phyloP scores from a whole-genome alignment of 2,888 invertebrate genomes.

The Copidosoma aretas region DNA sequence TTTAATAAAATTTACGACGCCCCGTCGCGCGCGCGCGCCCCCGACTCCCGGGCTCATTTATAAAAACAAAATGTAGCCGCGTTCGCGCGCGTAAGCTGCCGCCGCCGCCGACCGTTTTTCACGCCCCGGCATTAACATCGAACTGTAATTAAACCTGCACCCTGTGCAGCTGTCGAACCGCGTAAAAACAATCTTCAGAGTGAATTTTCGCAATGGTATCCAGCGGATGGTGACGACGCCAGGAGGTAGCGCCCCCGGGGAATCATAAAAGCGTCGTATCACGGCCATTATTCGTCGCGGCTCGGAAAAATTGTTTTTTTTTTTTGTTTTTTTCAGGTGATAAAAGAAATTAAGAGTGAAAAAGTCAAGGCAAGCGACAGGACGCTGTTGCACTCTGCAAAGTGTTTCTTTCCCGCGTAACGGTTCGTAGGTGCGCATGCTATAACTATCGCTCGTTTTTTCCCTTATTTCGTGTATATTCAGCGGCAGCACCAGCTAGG shows the following conservation, averaged over 20 bases:
- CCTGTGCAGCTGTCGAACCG: constrained; percentile 5
- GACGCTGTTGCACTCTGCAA: too few species aligned
- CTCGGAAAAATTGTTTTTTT: not conserved
- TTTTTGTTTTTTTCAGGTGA: too few species aligned
- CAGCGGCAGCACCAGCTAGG: too few species aligned
- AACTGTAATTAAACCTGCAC: constrained; percentile 21
- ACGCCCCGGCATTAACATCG: not conserved
- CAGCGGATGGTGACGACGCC: not conserved
- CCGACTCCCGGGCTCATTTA: too few species aligned
- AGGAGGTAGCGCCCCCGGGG: constrained; percentile 1
- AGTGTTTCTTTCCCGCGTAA: too few species aligned
- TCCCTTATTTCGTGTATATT: too few species aligned
- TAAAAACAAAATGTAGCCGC: not conserved
- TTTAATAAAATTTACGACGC: not conserved
- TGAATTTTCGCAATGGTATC: constrained; percentile 14
- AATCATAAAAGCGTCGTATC: constrained; percentile 36
- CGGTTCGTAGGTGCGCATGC: too few species aligned
- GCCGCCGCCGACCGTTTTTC: not conserved
- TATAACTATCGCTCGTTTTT: too few species aligned
- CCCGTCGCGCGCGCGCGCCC: too few species aligned
- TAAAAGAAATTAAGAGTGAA: too few species aligned
- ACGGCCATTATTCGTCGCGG: constrained; percentile 29
- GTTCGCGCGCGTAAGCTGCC: not conserved
- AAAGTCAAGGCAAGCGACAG: too few species aligned
- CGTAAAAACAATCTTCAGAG: constrained; percentile 25